Evolutionary conservation across 2,113 vertebrate genomes (phyloP).

Genomic region (Erinaceus europaeus): DNA sequence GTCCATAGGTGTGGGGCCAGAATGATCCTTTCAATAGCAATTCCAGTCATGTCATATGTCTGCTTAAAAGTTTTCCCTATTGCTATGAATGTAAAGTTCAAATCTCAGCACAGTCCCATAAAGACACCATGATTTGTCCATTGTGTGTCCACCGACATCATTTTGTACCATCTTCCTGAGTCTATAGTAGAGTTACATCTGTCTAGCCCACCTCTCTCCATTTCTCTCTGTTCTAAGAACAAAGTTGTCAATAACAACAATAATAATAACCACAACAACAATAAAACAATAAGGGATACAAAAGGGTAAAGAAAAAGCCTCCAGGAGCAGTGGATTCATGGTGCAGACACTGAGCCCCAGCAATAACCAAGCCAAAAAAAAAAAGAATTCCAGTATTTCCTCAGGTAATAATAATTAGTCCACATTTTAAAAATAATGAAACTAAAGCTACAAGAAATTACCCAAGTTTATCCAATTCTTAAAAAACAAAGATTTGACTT

Average conservation of each 20-base stretch:
- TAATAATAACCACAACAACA: too few relatives aligned
- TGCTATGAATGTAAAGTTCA: background rate
- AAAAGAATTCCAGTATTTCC: background rate
- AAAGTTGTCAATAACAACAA: too few relatives aligned
- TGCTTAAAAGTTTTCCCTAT: background rate
- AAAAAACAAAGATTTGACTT: background rate
- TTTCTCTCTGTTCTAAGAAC: too few relatives aligned
- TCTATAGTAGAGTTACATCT: background rate
- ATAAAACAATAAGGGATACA: too few relatives aligned
- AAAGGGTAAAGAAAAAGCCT: too few relatives aligned
- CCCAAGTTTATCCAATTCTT: background rate
- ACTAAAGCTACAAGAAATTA: background rate
- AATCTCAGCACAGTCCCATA: background rate
- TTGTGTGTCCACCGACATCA: background rate
- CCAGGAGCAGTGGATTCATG: too few relatives aligned
- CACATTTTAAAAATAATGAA: constrained; percentile 9
- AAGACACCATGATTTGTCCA: background rate
- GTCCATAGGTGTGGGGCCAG: too few relatives aligned
- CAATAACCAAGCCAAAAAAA: too few relatives aligned
- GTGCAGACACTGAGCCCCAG: too few relatives aligned
- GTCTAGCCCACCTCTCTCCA: too few relatives aligned
- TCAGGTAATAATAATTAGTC: background rate
- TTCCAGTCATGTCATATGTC: background rate
- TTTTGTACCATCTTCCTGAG: background rate
- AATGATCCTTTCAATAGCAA: background rate